These are phyloP conservation scores for Leptodactylus fuscus DNA, from an alignment of 2,113 vertebrate genomes.

Conservation along the genomic window DNA sequence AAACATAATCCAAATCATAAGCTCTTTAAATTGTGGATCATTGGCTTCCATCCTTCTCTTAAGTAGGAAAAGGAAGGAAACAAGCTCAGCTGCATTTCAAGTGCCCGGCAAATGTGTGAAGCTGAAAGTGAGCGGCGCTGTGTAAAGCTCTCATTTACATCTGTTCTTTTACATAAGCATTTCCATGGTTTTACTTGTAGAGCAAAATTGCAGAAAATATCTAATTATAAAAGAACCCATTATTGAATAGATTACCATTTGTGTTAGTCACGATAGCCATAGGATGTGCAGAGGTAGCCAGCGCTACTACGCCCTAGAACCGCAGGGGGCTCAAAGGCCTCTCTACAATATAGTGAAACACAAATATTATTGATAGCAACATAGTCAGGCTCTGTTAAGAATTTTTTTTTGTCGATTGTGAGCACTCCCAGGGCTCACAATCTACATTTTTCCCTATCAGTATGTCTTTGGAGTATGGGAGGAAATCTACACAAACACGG, in stretches of 20 bases:
- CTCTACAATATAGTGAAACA: too few relatives aligned
- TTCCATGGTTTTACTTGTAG: neutral
- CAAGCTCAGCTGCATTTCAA: slow-evolving; percentile 23
- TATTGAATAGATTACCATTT: neutral
- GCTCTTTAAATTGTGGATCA: slow-evolving; percentile 33
- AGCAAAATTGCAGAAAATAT: neutral
- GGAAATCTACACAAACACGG: too few relatives aligned
- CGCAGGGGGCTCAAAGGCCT: too few relatives aligned
- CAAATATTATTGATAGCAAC: too few relatives aligned
- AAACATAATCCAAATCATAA: slow-evolving; percentile 41
- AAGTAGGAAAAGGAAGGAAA: slow-evolving; percentile 32
- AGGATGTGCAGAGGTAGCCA: too few relatives aligned
- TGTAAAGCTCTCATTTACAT: neutral
- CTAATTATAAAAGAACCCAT: neutral
- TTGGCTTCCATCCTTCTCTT: slow-evolving; percentile 51
- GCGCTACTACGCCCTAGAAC: too few relatives aligned
- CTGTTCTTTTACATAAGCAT: neutral
- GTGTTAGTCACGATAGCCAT: too few relatives aligned
- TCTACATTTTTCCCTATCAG: too few relatives aligned
- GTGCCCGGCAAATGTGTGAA: slow-evolving; percentile 29
- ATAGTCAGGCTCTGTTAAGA: too few relatives aligned
- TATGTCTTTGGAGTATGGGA: too few relatives aligned
- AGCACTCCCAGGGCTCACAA: too few relatives aligned
- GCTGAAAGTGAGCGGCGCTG: neutral
- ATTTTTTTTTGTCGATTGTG: too few relatives aligned